phyloP scores from a whole-genome alignment of 2,888 invertebrate genomes.

The Pollenia griseotomentosa region DNA sequence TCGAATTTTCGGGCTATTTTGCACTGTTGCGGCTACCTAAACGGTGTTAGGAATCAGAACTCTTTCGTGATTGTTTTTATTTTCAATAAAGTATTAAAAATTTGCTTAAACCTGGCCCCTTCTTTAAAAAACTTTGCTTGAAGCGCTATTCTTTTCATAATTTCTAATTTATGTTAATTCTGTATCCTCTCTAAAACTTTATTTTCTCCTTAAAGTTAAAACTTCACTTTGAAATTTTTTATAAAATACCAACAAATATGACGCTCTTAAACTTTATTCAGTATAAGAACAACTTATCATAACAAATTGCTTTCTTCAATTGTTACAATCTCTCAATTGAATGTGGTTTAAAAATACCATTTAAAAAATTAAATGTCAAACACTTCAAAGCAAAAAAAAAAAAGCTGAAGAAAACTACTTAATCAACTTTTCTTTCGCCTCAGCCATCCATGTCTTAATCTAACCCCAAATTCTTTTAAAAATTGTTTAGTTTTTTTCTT shows the following conservation, averaged over 20 bases:
- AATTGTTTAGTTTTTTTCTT: neutral
- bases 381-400: neutral
- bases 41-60: no score
- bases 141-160: no score
- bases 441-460: neutral
- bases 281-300: neutral
- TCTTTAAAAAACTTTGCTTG: no score
- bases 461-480: neutral
- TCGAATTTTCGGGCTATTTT: no score
- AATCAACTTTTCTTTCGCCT: neutral
- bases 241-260: neutral
- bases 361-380: slow-evolving; percentile 26
- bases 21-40: no score
- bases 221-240: neutral
- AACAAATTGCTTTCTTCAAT: neutral
- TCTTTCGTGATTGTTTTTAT: no score
- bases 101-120: no score
- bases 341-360: slow-evolving; percentile 1
- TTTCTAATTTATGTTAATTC: no score
- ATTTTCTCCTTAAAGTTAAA: no score
- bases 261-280: neutral
- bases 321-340: neutral
- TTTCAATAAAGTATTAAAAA: no score
- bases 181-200: no score
- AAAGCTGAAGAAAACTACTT: neutral